Conservation (phyloP, 1,140 invertebrate species). For the Diorhabda elongata region DNA sequence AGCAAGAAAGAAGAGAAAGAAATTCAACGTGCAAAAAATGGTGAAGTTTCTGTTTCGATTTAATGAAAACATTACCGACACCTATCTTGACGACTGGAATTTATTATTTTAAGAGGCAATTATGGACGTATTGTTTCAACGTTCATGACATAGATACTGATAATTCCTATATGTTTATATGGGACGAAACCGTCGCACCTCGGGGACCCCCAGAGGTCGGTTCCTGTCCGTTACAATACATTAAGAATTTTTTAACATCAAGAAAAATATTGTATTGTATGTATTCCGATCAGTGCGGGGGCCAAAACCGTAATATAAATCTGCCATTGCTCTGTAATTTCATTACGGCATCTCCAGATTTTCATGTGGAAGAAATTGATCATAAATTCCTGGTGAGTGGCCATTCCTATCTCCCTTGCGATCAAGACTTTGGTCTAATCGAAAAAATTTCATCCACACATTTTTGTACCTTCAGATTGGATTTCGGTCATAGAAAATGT, state of each 20-base stretch:
- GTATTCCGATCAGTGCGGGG: conserved; percentile 32
- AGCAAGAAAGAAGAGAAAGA: too few species aligned
- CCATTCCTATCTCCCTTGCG: conserved; percentile 27
- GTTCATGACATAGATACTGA: conserved; percentile 15
- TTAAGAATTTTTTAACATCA: conserved; percentile 20
- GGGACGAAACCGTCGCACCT: conserved; percentile 25
- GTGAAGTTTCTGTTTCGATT: too few species aligned
- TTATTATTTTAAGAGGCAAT: too few species aligned
- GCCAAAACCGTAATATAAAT: conserved; percentile 31
- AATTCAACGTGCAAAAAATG: too few species aligned
- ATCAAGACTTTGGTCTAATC: conserved; percentile 27
- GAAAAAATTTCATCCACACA: conserved; percentile 23
- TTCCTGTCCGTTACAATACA: conserved; percentile 23
- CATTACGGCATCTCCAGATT: conserved; percentile 14
- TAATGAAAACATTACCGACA: too few species aligned
- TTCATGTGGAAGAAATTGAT: conserved; percentile 24
- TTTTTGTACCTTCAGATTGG: conserved; percentile 26
- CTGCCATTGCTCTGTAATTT: conserved; percentile 20
- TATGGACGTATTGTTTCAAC: too few species aligned
- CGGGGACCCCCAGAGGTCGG: conserved; percentile 25
- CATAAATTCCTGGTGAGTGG: conserved; percentile 32
- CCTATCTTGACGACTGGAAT: too few species aligned
- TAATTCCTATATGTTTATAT: conserved; percentile 25
- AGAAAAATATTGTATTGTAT: conserved; percentile 17
- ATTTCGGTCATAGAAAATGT: conserved; percentile 19